Evolutionary conservation across 2,888 invertebrate genomes (phyloP).

Genomic region (Podotricha telesiphe): DNA sequence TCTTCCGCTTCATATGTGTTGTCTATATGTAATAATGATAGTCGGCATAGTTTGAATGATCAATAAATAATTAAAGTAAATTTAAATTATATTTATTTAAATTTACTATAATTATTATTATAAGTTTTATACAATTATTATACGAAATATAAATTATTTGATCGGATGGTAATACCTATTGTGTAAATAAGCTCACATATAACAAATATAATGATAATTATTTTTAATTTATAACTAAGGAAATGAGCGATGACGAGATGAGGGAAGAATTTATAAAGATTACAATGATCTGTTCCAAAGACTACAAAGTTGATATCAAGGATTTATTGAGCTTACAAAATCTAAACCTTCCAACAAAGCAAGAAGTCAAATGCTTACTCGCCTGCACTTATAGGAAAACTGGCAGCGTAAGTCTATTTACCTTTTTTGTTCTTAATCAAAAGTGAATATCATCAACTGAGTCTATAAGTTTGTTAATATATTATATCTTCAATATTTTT

Average conservation of each 20-base stretch:
- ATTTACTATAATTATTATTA: too few species aligned
- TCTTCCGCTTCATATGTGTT: too few species aligned
- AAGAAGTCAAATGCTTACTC: slow-evolving; percentile 71
- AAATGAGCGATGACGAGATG: slow-evolving; percentile 64
- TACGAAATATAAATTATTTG: too few species aligned
- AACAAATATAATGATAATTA: not conserved
- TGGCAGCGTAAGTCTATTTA: slow-evolving; percentile 59
- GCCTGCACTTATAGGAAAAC: slow-evolving; percentile 74
- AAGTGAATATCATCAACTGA: not conserved
- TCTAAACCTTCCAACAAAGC: slow-evolving; percentile 64
- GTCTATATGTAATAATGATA: too few species aligned
- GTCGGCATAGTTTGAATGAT: too few species aligned
- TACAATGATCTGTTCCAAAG: slow-evolving; percentile 62
- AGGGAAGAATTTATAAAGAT: slow-evolving; percentile 60
- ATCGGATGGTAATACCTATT: not conserved
- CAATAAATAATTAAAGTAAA: too few species aligned
- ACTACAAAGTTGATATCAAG: slow-evolving; percentile 59
- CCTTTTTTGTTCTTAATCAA: not conserved
- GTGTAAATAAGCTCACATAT: not conserved
- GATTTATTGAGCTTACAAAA: slow-evolving; percentile 62
- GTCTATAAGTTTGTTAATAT: too few species aligned
- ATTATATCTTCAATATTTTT: too few species aligned
- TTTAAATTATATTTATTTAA: too few species aligned
- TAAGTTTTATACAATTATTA: too few species aligned
- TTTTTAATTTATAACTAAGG: slow-evolving; percentile 44